Base-by-base conservation (phyloP, 1,140 invertebrate species). In the Arion vulgaris region DNA sequence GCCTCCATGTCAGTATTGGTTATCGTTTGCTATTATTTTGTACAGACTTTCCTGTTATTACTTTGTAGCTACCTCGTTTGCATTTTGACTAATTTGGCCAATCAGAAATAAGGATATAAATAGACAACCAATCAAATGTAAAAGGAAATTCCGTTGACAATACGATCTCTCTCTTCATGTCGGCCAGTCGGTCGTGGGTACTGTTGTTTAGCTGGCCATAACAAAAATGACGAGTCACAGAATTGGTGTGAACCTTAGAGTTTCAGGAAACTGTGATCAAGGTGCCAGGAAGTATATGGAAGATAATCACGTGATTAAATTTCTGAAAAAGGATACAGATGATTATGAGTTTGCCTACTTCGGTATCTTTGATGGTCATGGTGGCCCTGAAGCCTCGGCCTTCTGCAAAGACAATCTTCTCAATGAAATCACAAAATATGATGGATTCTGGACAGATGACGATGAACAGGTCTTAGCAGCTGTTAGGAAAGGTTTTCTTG, bases 271-370 rank as follows among this genome's bases (percentile, higher is more conserved):
- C 92, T 97, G 96, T 92, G 96, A 96, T 93, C 98, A 99, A 94
- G 98, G 98, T 88, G 97, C 97, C 83, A 94, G 98, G 88, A 98
- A 98, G 92, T 98, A 99, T 92, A 99, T 99, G 98, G 98, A 99
- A 94, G 98, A 99, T 94, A 96, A 96, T 93, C 98, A 98, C 94
- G 96, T 96, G 81, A 97, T 98, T 34, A 87, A 89, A 83, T 92
- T 91, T 86, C 86, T 90, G n/a, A 89, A 88, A 87, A 89, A 89
- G 80, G 87, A 89, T 83, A 97, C 96, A 84, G 91, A 86, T 39
- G 92, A 89, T 69, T 90, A 90, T 86, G 96, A 98, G 90, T 99
- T 98, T 90, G 97, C 97, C 57, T 99, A 97, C 93, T 98, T 98
- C 91, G 98, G 97, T n/a, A 98, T 99, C 89, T 99, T 97, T 91